Conservation (phyloP, 2,113 vertebrate genomes). For the Ceyx cyanopectus region DNA sequence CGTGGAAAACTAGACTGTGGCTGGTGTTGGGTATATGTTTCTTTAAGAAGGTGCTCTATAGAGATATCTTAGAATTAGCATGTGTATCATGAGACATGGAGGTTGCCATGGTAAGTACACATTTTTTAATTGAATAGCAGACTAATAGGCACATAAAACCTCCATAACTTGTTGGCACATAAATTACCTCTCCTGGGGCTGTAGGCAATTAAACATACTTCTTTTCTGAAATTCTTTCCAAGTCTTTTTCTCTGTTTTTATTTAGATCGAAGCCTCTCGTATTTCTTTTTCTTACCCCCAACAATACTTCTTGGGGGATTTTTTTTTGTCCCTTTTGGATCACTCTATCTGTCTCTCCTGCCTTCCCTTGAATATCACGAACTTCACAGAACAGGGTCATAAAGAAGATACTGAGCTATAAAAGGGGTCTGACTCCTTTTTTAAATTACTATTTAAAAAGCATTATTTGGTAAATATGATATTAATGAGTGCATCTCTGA, state of each 20-base stretch:
- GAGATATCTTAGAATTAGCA: slow-evolving; percentile 65
- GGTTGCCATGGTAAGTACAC: slow-evolving; percentile 72
- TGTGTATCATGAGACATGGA: slow-evolving; percentile 47
- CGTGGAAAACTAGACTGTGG: background rate
- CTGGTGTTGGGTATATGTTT: slow-evolving; percentile 32
- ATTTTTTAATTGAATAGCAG: slow-evolving; percentile 78
- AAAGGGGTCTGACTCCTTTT: background rate
- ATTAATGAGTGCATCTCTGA: background rate
- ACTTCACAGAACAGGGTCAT: background rate
- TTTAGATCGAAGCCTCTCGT: slow-evolving; percentile 18
- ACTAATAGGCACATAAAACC: slow-evolving; percentile 78
- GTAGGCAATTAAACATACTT: slow-evolving; percentile 67
- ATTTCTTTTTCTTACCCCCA: slow-evolving; percentile 13
- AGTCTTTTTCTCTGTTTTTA: slow-evolving; percentile 19
- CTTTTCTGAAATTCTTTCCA: slow-evolving; percentile 62
- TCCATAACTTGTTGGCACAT: slow-evolving; percentile 70
- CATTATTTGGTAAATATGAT: background rate
- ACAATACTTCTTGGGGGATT: background rate
- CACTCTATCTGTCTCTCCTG: background rate
- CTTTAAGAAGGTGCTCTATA: slow-evolving; percentile 69
- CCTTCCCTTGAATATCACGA: background rate
- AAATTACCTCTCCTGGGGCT: slow-evolving; percentile 72
- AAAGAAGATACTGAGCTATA: background rate
- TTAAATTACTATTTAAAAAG: background rate
- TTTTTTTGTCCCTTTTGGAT: background rate